Evolutionary conservation across 2,113 vertebrate species (phyloP).

Genomic region (Eupsittula cactorum): DNA sequence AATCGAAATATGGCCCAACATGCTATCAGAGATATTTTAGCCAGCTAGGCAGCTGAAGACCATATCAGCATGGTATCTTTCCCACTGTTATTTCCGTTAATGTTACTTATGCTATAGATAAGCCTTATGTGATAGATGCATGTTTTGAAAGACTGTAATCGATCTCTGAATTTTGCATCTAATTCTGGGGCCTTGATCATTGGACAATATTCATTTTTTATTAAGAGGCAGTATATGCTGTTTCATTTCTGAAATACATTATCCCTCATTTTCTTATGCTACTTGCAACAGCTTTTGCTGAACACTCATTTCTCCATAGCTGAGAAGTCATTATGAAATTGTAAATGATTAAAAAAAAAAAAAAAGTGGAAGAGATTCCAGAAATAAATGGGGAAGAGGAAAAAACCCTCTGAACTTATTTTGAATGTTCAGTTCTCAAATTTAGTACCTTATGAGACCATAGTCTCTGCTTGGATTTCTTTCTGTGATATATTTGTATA

Average conservation of each 20-base stretch:
- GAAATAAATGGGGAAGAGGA: background rate
- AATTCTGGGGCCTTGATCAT: background rate
- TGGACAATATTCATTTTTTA: background rate
- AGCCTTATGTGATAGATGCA: background rate
- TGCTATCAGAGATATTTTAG: background rate
- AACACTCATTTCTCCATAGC: background rate
- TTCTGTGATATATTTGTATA: background rate
- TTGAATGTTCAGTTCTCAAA: background rate
- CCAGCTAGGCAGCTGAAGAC: background rate
- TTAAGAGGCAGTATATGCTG: background rate
- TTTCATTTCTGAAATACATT: background rate
- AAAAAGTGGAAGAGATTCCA: background rate
- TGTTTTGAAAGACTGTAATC: background rate
- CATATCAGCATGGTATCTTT: background rate
- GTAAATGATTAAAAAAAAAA: background rate
- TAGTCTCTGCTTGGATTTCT: background rate
- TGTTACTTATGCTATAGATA: background rate
- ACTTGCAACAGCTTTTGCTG: background rate
- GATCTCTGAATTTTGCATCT: background rate
- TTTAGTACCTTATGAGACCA: background rate
- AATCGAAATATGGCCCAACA: background rate
- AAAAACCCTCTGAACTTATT: background rate
- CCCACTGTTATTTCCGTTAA: background rate
- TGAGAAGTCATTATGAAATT: background rate
- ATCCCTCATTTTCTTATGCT: background rate